Evolutionary conservation across 2,113 vertebrate genomes (phyloP), one percentile per base, ranked within the genome.

Genomic region (Sebastes fasciatus): DNA sequence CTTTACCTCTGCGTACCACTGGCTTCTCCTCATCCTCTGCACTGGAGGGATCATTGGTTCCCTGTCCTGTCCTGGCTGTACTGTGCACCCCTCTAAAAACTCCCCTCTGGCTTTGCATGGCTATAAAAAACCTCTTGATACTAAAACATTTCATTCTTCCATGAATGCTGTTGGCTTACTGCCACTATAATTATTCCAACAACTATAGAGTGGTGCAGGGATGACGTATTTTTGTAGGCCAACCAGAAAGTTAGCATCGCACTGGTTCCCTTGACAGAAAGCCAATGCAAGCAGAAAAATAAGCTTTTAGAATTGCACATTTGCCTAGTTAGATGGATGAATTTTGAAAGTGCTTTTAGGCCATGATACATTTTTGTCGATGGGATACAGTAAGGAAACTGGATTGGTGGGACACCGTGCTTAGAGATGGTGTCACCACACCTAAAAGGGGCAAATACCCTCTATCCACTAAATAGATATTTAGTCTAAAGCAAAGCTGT

Each of bases 31-130:
- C 74, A 73, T 85, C 66, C 13, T 81, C 67, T 8, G 26, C 34
- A 17, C 34, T 21, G 58, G 46, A 62, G 51, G 58, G 23, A 21
- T 78, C 74, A 70, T 11, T 49, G 48, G 77, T 74, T 68, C 75
- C 66, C 26, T 34, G 74, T 79, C 17, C 26, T 19, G 76, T 79
- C 72, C 42, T 77, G 80, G 71, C 87, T 82, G 86, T 77, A 51
- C 58, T 63, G 69, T 57, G 64, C 71, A 19, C 23, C 58, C 58
- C 48, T 77, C 43, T 19, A 23, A 63, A 65, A 26, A 11, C 14
- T 62, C 40, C 63, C 66, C 70, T 43, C 67, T 55, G 66, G 91
- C 89, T 91, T 90, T 88, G 91, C 92, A 94, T 93, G 90, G 88
- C 86, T 91, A 55, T 5, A n/a, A 71, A 5, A 75, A 57, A 23